Evolutionary conservation across 1,140 invertebrate species (phyloP), one percentile per base, ranked within the genome.

Genomic region (Heterodera schachtii): DNA sequence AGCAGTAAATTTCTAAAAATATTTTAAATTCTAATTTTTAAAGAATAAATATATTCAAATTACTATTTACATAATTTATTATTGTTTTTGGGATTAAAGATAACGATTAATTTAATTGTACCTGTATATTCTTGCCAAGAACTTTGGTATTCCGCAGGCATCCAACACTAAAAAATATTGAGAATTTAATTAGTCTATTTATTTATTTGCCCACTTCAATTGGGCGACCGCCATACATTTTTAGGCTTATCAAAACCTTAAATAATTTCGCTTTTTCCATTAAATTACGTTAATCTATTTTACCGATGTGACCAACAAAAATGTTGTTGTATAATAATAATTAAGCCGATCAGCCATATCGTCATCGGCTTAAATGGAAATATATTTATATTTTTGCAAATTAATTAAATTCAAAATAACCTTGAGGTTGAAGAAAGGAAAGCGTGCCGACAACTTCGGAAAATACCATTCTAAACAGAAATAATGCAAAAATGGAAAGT

Each of bases 1-100:
- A 89, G 67, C 88, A 89, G 78, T 77, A 91, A 90, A 86, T 92
- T 88, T 81, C 90, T 64, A n/a, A 64, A 16, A 64, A 90, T 31
- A 85, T 86, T 19, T 21, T 43, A 70, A 60, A 44, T 75, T 31
- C 0, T 31, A 31, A 31, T 31, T 31, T 31, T 31, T 31, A 31
- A 31, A 31, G 31, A 31, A 31, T 31, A 31, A 31, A 31, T 31
- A 31, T 31, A 31, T 31, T 4, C 4, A 8, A 11, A 3, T 52
- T 11, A 44, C 13, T 71, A 44, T 4, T 71, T 9, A 71, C 8
- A 9, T 71, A 11, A 16, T 7, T 46, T 44, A 76, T 44, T n/a
- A 76, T n/a, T 19, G 9, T 5, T 70, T 52, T 19, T 43, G 8
- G 66, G 19, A 78, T 73, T 13, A 43, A 78, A 64, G 16, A 70